These are phyloP conservation scores for Carpatolechia fugitivella DNA, from an alignment of 2,888 invertebrate species.

Conservation along the genomic window DNA sequence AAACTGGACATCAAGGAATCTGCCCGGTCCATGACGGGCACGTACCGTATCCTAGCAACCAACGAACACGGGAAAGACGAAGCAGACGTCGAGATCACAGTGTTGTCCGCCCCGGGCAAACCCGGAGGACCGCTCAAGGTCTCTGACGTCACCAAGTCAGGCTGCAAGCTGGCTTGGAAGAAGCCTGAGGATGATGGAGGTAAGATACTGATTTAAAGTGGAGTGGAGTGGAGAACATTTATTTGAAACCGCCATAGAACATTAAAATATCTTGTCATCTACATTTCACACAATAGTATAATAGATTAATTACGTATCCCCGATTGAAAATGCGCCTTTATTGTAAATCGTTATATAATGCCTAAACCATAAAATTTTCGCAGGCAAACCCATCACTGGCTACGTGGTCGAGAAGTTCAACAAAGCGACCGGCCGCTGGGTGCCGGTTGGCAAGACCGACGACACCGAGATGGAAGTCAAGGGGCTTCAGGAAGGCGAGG, in stretches of 20 bases:
- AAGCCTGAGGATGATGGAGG: constrained; percentile 98
- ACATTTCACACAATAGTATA: too few species aligned
- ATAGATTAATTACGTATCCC: too few species aligned
- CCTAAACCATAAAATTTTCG: neutral
- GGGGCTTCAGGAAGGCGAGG: constrained; percentile 91
- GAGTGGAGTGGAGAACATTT: too few species aligned
- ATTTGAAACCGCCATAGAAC: too few species aligned
- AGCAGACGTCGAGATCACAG: constrained; percentile 95
- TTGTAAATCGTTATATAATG: too few species aligned
- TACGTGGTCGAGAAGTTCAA: constrained; percentile 97
- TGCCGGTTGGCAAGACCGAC: constrained; percentile 92
- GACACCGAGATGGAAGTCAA: constrained; percentile 91
- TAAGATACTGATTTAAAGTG: constrained; percentile 4
- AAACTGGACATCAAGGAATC: constrained; percentile 90
- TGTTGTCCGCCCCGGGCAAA: constrained; percentile 89
- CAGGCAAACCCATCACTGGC: constrained; percentile 90
- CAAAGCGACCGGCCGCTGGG: constrained; percentile 94
- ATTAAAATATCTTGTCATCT: too few species aligned
- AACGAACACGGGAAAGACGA: constrained; percentile 96
- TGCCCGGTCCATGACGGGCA: constrained; percentile 90
- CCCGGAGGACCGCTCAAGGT: constrained; percentile 95
- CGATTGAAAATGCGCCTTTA: too few species aligned
- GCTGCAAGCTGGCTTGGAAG: constrained; percentile 94
- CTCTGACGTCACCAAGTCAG: constrained; percentile 91
- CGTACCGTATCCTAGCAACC: constrained; percentile 93